Conservation (phyloP, 2,113 vertebrate species). For the Crypturellus undulatus region DNA sequence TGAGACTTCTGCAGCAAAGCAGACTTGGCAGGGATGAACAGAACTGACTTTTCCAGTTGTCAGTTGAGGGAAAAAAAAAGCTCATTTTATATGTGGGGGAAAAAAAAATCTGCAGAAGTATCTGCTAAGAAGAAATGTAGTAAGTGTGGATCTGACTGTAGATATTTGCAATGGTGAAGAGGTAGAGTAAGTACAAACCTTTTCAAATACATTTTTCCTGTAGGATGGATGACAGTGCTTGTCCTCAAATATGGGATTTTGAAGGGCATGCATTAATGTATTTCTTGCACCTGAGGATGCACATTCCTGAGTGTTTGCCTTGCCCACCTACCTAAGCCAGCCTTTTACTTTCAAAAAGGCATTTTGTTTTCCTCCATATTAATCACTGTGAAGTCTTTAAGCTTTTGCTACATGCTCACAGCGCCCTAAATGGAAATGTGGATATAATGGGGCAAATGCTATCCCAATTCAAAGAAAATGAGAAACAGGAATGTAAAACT, state of each 20-base stretch:
- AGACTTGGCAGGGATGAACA: rapidly evolving
- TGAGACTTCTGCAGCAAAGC: background rate
- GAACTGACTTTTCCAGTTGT: background rate
- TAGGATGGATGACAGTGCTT: background rate
- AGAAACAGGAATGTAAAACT: background rate
- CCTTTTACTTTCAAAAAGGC: background rate
- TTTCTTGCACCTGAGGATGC: background rate
- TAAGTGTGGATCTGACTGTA: background rate
- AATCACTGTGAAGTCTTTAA: background rate
- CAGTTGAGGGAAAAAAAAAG: background rate
- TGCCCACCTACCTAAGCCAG: background rate
- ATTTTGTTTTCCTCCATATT: background rate
- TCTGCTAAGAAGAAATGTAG: background rate
- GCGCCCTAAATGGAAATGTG: background rate
- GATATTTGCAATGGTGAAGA: background rate
- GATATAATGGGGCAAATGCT: rapidly evolving
- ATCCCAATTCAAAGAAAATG: rapidly evolving
- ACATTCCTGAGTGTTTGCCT: rapidly evolving
- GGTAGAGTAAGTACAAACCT: background rate
- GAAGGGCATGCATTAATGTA: rapidly evolving
- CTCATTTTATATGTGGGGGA: background rate
- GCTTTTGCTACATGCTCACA: background rate
- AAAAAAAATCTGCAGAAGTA: background rate
- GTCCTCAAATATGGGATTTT: background rate
- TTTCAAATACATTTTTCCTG: background rate